Base-by-base conservation (phyloP, 2,797 vertebrate genomes). In the Anguilla obscura region DNA sequence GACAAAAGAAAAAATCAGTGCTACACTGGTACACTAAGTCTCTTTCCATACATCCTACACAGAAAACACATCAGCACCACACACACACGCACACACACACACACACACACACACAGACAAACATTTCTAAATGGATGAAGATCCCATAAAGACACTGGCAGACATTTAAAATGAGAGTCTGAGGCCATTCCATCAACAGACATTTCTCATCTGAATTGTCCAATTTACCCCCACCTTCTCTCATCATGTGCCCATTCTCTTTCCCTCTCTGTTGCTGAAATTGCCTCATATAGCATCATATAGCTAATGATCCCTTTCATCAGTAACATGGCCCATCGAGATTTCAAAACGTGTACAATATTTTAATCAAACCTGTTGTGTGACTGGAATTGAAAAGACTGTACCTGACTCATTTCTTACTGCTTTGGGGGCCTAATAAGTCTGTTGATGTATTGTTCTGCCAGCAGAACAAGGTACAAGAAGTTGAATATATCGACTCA, bases 111-210 rank as follows among this genome's bases (percentile, higher is more conserved):
- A 80, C 6, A 54, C 54, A 63, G 40, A 86, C 63, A 71, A 52
- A 83, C 76, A 63, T 66, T 27, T 87, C 16, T 24, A 60, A 58
- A 85, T 60, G 58, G 30, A 85, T 63, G 40, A 45, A 45, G 40
- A 45, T 45, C 40, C 40, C 40, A 45, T 7, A 84, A 50, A 85
- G 52, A 52, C 50, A 85, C 30, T 52, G 58, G 33, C 60, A 85
- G 60, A 76, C 63, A 85, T 71, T 85, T 66, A 85, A 60, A 88
- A 88, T 58, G 84, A 85, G 84, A 76, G 66, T 48, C n/a, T 85
- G 84, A 54, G 85, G 85, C 52, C 60, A 86, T 40, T 66, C 36
- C 36, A 71, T 87, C 60, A 50, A 21, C 33, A 87, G 33, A 86
- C 45, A 71, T 45, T 40, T 30, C 85, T 83, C 82, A 87, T 48